Conservation (phyloP, 2,888 invertebrate species). For the Phania funesta region DNA sequence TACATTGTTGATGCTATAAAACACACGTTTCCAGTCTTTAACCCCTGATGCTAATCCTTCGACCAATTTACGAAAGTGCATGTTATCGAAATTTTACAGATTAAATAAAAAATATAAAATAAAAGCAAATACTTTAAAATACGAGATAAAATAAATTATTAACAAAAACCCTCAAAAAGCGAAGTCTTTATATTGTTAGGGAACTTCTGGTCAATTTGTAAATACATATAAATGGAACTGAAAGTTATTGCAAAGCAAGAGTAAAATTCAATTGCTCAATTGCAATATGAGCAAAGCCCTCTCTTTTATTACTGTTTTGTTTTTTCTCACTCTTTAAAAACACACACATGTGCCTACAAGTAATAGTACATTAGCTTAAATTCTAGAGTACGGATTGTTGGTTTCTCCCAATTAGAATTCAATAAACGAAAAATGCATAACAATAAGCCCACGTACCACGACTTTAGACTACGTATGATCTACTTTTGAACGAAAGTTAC, state of each 20-base stretch:
- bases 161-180: too few relatives aligned
- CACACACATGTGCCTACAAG: background rate
- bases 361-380: slow-evolving; percentile 6
- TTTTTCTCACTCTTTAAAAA: background rate
- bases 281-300: background rate
- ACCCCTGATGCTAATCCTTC: too few relatives aligned
- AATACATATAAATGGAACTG: slow-evolving; percentile 2
- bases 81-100: too few relatives aligned
- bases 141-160: too few relatives aligned
- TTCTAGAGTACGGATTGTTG: slow-evolving; percentile 11
- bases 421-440: slow-evolving; percentile 37
- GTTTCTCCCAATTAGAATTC: slow-evolving; percentile 50
- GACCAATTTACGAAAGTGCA: too few relatives aligned
- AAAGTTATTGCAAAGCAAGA: background rate
- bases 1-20: background rate
- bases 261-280: slow-evolving; percentile 12
- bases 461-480: slow-evolving; percentile 35
- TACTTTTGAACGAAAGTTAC: slow-evolving; percentile 52
- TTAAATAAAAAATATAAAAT: too few relatives aligned
- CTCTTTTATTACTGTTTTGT: slow-evolving; percentile 7
- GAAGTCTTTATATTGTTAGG: background rate
- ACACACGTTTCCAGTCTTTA: background rate
- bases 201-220: background rate
- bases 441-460: slow-evolving; percentile 27
- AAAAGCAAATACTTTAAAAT: too few relatives aligned